Evolutionary conservation across 2,797 vertebrate species (phyloP), one percentile per base, ranked within the genome.

Genomic region (Melanotaenia boesemani): DNA sequence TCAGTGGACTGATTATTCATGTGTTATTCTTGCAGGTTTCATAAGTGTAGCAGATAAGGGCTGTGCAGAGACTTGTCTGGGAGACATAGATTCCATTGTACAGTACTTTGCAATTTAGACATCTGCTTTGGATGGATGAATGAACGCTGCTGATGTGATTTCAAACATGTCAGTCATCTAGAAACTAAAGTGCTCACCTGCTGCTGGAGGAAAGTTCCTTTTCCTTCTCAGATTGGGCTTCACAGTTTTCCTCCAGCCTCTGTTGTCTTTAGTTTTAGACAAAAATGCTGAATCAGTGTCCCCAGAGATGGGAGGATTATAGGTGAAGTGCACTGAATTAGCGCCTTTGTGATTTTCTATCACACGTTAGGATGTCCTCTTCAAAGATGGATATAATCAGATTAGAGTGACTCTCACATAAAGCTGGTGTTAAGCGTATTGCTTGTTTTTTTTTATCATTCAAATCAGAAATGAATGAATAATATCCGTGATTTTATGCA

Each of bases 261-360:
- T n/a, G 41, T 32, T 11, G 41, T 44, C 50, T 60, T 76, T 74
- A 68, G 16, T 70, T 75, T 87, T 22, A 57, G 56, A 80, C 74
- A 16, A 82, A 68, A 77, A 71, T 56, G 56, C 22, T 64, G 71
- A 86, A 70, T 58, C 60, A 66, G 70, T 67, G 46, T 60, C 39
- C 13, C 32, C 6, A 54, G 58, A 82, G 63, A 70, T 41, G 34
- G 63, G 63, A 59, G 71, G 80, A 86, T 90, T 83, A 77, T 77
- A 58, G 84, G 63, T 83, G 75, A 81, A 57, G 50, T 72, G 54
- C 12, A 70, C 70, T 0, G 67, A 74, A 62, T 90, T 84, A 88
- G 85, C 81, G n/a, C 18, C 74, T 84, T 85, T 85, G 63, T 65
- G 66, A 8, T 41, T 66, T 74, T 74, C 76, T 56, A 74, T 88